phyloP scores from a whole-genome alignment of 2,113 vertebrate genomes.

The Apaloderma vittatum region DNA sequence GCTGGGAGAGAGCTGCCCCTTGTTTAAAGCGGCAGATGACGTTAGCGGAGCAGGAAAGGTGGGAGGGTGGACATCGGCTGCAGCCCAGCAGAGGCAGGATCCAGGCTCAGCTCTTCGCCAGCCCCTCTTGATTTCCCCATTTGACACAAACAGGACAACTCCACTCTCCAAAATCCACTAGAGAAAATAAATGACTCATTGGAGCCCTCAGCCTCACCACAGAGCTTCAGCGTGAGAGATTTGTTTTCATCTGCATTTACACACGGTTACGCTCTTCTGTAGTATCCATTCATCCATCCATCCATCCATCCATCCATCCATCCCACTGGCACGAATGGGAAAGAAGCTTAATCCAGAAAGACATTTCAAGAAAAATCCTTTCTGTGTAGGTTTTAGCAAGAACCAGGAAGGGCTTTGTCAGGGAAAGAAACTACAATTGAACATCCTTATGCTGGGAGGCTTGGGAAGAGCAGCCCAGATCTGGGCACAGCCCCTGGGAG shows the following conservation, averaged over 20 bases:
- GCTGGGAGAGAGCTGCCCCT: slow-evolving; percentile 5
- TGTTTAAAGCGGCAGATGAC: neutral
- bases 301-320: neutral
- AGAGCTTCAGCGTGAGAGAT: neutral
- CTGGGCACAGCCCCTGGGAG: neutral
- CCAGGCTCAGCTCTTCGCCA: neutral
- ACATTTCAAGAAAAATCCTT: neutral
- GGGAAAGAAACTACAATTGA: neutral
- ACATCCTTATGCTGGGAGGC: neutral
- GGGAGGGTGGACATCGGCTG: neutral
- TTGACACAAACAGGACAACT: neutral
- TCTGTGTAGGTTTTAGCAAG: neutral
- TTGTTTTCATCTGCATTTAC: neutral
- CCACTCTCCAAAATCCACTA: neutral
- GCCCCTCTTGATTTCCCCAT: neutral
- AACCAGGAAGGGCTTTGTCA: neutral
- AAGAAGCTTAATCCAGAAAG: neutral
- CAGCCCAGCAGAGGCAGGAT: neutral
- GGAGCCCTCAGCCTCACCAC: neutral
- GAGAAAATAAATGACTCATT: neutral
- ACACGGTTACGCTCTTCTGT: neutral
- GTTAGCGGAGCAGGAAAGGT: neutral
- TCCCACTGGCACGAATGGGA: neutral
- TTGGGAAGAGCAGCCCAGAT: neutral
- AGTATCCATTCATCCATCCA: neutral